Conservation (phyloP, 2,113 vertebrate species). For the Tricholaema leucomelas region DNA sequence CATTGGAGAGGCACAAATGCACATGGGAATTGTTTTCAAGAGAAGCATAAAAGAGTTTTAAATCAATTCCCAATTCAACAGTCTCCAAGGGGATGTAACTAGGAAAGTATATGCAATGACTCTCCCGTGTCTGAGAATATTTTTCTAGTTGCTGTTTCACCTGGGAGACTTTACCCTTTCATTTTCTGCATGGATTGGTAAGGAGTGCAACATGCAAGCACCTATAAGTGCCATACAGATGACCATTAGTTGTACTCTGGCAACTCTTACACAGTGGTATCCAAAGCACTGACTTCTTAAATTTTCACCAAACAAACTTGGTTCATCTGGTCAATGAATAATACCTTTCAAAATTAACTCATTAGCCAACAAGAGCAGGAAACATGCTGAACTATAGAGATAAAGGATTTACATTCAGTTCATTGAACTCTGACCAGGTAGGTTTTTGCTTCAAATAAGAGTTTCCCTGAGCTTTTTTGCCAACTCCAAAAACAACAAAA, state of each 20-base stretch:
- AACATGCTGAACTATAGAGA: background rate
- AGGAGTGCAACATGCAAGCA: background rate
- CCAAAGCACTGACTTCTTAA: background rate
- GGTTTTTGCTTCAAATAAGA: background rate
- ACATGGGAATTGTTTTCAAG: background rate
- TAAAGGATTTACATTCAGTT: background rate
- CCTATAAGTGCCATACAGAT: background rate
- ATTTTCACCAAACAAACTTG: background rate
- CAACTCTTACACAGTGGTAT: background rate
- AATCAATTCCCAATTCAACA: conserved; percentile 34
- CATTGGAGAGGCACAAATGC: background rate
- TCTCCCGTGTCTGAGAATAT: background rate
- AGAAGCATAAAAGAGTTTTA: conserved; percentile 4
- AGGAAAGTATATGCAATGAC: background rate
- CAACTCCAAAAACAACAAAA: background rate
- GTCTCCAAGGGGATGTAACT: background rate
- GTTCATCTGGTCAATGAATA: background rate
- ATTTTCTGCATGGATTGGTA: background rate
- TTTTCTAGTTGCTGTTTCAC: background rate
- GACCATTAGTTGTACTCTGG: background rate
- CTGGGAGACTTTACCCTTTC: background rate
- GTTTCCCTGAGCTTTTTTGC: background rate
- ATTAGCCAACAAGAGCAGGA: background rate
- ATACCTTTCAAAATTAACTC: background rate
- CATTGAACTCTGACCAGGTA: background rate